phyloP scores from a whole-genome alignment of 1,140 invertebrate species.

The Neoseiulus cucumeris region DNA sequence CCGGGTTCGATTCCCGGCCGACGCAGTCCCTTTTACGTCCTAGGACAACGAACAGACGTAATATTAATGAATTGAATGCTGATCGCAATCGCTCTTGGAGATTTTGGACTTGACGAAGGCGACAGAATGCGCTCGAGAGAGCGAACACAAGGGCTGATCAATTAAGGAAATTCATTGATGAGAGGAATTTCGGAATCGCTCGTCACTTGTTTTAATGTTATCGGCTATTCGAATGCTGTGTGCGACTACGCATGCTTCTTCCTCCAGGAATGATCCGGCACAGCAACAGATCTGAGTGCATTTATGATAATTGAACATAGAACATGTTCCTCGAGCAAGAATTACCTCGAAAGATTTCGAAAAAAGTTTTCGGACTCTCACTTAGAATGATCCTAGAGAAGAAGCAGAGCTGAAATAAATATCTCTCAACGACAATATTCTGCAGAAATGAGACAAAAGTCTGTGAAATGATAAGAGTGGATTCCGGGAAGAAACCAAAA shows the following conservation, averaged over 20 bases:
- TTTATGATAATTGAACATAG: background rate
- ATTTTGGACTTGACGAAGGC: background rate
- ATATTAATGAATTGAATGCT: background rate
- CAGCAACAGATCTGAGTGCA: background rate
- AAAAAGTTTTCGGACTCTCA: background rate
- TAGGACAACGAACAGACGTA: background rate
- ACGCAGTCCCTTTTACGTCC: background rate
- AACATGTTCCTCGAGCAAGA: background rate
- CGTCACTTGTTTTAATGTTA: background rate
- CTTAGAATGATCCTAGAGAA: too few relatives aligned
- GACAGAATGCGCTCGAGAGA: background rate
- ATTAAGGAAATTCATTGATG: background rate
- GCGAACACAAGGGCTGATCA: background rate
- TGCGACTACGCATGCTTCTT: background rate
- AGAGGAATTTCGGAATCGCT: background rate
- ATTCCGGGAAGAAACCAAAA: too few relatives aligned
- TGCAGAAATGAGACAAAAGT: too few relatives aligned
- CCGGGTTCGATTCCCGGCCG: background rate
- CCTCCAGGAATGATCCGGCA: background rate
- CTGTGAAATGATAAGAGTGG: too few relatives aligned
- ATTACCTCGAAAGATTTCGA: background rate
- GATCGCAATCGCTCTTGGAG: background rate
- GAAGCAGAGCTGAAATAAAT: too few relatives aligned
- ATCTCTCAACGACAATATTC: too few relatives aligned
- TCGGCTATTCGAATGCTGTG: background rate